Evolutionary conservation across 1,140 invertebrate species (phyloP), one percentile per base, ranked within the genome.

Genomic region (Zeugodacus cucurbitae): DNA sequence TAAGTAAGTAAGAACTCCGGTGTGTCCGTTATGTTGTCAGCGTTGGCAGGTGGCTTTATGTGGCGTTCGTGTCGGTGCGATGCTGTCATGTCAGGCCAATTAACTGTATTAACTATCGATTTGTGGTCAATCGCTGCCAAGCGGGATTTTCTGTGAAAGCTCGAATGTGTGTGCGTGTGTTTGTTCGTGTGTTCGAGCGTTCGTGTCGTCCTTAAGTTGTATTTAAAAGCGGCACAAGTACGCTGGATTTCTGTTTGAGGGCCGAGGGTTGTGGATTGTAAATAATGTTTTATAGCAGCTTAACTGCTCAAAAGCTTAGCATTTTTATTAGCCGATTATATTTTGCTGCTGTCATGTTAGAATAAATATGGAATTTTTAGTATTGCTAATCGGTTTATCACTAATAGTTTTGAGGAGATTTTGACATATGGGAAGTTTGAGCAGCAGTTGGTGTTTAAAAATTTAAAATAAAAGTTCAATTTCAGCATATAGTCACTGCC

Each of bases 81-180:
- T 41, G 67, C 34, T 74, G 37, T n/a, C 67, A 74, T 74, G 67
- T 74, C 20, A 41, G 20, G 32, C 5, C 67, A 74, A 74, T 74
- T 74, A 74, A 74, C 67, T 41, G 20, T 37, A 74, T 41, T 74
- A 74, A 74, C 67, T 74, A 74, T 67, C 64, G 64, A 67, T 67
- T 67, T 67, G 64, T 67, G 29, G 26, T 67, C 64, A 67, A 67
- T 32, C 26, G 14, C 29, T 32, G 29, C 14, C 26, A 67, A 34
- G 14, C n/a, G 26, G 29, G 67, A 74, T 62, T 62, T 62, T 1
- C 34, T 22, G 22, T 10, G 32, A 62, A 22, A 1, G 34, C 20
- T 7, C 3, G 34, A 0, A 1, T 29, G 32, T 74, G 5, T 32
- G 29, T 67, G 8, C 17, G 29, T 67, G 62, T 8, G 11, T n/a